phyloP scores from a whole-genome alignment of 1,140 invertebrate species.

The Anadara kagoshimensis region DNA sequence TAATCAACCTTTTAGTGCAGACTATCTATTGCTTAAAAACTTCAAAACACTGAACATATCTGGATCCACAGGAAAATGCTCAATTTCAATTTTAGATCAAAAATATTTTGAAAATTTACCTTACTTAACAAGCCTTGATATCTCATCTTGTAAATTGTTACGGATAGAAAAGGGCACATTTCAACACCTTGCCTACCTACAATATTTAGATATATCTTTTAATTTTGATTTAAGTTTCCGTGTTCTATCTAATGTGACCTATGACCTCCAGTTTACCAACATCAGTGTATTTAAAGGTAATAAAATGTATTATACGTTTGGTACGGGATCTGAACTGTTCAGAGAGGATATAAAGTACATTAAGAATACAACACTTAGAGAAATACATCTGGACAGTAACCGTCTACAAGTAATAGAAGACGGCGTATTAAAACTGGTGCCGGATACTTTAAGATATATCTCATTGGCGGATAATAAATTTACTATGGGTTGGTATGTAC shows the following conservation, averaged over 20 bases:
- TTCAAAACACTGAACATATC: too few relatives aligned
- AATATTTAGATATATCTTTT: slow-evolving; percentile 20
- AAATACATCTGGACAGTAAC: slow-evolving; percentile 34
- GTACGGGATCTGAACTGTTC: slow-evolving; percentile 9
- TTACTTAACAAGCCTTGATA: slow-evolving; percentile 4
- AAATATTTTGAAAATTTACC: too few relatives aligned
- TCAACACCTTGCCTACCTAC: neutral
- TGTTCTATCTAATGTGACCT: slow-evolving; percentile 11
- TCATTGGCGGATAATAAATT: slow-evolving; percentile 25
- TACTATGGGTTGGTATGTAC: slow-evolving; percentile 14
- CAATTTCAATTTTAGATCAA: too few relatives aligned
- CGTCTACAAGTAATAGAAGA: slow-evolving; percentile 11
- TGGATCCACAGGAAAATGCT: too few relatives aligned
- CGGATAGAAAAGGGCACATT: slow-evolving; percentile 13
- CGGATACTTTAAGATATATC: slow-evolving; percentile 11
- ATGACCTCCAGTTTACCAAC: slow-evolving; percentile 18
- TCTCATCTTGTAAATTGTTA: slow-evolving; percentile 24
- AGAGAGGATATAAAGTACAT: slow-evolving; percentile 1
- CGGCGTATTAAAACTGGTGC: neutral
- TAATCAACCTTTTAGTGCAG: too few relatives aligned
- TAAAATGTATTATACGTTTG: slow-evolving; percentile 32
- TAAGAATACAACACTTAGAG: slow-evolving; percentile 10
- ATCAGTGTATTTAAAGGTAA: slow-evolving; percentile 20
- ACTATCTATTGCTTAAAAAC: too few relatives aligned
- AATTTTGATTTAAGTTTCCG: slow-evolving; percentile 17